Conservation (phyloP, 2,888 invertebrate species). For the Glyphotaelius pellucidus region DNA sequence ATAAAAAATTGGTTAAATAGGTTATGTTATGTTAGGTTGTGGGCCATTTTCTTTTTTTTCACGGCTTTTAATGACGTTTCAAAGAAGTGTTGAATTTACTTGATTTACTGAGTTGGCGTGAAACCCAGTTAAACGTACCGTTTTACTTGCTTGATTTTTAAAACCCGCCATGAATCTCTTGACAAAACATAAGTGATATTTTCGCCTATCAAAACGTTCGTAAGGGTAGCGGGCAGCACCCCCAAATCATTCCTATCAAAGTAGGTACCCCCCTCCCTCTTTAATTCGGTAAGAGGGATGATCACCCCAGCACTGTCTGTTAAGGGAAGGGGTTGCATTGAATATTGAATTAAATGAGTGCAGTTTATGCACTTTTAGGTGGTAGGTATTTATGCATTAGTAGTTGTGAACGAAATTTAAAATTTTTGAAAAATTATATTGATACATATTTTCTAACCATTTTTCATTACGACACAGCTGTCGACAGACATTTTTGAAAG, state of each 20-base stretch:
- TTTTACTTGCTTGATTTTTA: neutral
- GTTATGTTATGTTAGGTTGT: too few relatives aligned
- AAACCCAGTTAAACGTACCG: too few relatives aligned
- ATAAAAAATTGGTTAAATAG: too few relatives aligned
- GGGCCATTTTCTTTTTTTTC: too few relatives aligned
- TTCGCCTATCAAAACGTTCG: conserved; percentile 29
- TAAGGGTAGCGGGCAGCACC: conserved; percentile 19
- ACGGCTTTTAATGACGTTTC: too few relatives aligned
- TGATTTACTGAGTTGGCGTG: too few relatives aligned
- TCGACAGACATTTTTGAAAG: too few relatives aligned
- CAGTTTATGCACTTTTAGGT: conserved; percentile 67
- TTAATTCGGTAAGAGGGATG: conserved; percentile 33
- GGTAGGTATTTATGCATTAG: neutral
- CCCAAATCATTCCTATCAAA: neutral
- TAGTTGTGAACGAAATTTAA: too few relatives aligned
- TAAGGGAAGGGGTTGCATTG: conserved; percentile 61
- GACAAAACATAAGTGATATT: conserved; percentile 52
- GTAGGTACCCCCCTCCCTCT: neutral
- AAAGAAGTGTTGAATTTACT: too few relatives aligned
- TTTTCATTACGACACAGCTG: too few relatives aligned
- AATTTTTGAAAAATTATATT: too few relatives aligned
- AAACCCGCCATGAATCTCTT: neutral
- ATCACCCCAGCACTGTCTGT: conserved; percentile 11
- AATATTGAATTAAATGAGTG: conserved; percentile 66
- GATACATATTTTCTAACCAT: too few relatives aligned